Conservation (phyloP, 1,140 invertebrate species). For the Drosophila miranda region DNA sequence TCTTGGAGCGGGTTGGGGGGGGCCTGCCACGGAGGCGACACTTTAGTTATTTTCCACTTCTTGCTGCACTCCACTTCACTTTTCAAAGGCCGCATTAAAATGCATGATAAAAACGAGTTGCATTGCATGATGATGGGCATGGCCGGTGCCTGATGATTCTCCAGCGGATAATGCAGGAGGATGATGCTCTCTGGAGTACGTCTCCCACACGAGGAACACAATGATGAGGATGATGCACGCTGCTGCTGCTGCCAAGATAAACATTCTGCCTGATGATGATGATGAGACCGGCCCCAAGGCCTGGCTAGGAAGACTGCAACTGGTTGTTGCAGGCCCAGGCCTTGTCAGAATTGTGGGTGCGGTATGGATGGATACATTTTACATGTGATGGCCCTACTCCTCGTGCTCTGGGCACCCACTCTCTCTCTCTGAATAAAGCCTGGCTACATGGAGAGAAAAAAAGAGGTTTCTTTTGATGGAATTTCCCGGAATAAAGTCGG, state of each 20-base stretch:
- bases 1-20: conserved; percentile 22
- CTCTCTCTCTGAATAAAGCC: too few relatives aligned
- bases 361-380: conserved; percentile 69
- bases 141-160: conserved; percentile 3
- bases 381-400: conserved; percentile 39
- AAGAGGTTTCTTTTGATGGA: too few relatives aligned
- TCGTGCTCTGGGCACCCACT: neutral
- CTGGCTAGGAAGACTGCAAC: conserved; percentile 43
- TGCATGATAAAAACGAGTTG: conserved; percentile 68
- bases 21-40: conserved; percentile 55
- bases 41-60: conserved; percentile 80
- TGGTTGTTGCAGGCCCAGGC: conserved; percentile 49
- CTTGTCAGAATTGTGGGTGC: conserved; percentile 46
- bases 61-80: conserved; percentile 75
- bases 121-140: conserved; percentile 28
- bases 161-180: conserved; percentile 10
- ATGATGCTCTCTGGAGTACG: conserved; percentile 19
- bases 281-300: conserved; percentile 43
- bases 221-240: conserved; percentile 23
- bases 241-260: conserved; percentile 31
- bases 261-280: conserved; percentile 20
- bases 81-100: conserved; percentile 78
- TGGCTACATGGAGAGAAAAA: too few relatives aligned
- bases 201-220: conserved; percentile 23
- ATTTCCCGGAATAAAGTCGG: too few relatives aligned